Evolutionary conservation across 2,113 vertebrate genomes (phyloP).

Genomic region (Empidonax alnorum): DNA sequence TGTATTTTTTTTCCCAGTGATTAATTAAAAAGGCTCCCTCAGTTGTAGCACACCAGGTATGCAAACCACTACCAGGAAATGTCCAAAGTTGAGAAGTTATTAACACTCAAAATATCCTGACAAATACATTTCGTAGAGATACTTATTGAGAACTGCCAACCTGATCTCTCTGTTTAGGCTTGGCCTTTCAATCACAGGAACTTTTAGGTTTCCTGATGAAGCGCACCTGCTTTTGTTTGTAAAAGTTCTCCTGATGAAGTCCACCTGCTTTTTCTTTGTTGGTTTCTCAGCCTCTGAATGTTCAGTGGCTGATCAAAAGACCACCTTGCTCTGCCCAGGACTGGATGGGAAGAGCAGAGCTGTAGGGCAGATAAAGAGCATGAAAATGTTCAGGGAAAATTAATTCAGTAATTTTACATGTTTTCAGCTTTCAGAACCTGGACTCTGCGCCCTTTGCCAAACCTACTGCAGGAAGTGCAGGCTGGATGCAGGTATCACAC

Average conservation of each 20-base stretch:
- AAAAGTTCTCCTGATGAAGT: neutral
- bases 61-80: neutral
- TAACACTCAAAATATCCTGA: neutral
- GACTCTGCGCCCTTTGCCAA: neutral
- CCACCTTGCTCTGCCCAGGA: neutral
- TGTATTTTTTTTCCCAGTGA: rapidly evolving
- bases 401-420: neutral
- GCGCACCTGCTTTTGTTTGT: neutral
- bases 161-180: too few relatives aligned
- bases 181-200: neutral
- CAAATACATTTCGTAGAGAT: neutral
- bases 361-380: neutral
- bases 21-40: neutral
- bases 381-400: neutral
- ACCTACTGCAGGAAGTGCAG: neutral
- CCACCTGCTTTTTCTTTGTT: neutral
- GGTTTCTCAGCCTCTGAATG: neutral
- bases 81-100: neutral
- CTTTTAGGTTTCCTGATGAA: neutral
- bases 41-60: neutral
- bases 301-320: neutral
- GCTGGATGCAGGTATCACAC: neutral
- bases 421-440: rapidly evolving
- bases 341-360: neutral
- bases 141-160: neutral